Conservation (phyloP, 2,888 invertebrate genomes). For the Drosophila yooni region DNA sequence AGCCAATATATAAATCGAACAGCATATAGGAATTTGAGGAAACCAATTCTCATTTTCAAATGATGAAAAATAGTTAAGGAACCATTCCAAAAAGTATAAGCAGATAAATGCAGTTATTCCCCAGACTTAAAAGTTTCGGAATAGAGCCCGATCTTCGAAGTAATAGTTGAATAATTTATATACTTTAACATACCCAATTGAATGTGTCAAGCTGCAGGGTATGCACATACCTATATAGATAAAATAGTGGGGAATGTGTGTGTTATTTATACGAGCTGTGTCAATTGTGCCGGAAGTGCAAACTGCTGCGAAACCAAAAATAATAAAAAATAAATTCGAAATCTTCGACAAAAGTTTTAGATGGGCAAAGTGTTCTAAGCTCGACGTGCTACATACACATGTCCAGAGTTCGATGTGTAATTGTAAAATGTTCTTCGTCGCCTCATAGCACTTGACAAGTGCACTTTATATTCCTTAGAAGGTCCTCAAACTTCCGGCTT, state of each 20-base stretch:
- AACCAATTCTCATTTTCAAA: no score
- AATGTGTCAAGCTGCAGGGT: background rate
- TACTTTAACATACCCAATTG: background rate
- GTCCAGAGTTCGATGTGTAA: constrained; percentile 55
- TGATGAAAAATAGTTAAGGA: no score
- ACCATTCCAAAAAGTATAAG: no score
- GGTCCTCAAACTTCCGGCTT: background rate
- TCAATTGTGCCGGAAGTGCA: constrained; percentile 61
- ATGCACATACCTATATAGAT: background rate
- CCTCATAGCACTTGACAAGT: constrained; percentile 47
- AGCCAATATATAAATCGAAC: no score
- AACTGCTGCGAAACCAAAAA: constrained; percentile 58
- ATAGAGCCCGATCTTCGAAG: background rate
- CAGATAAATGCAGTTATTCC: background rate
- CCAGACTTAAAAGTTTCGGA: background rate
- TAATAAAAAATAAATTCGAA: constrained; percentile 30
- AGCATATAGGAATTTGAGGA: no score
- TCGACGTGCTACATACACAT: constrained; percentile 8
- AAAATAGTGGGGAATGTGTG: background rate
- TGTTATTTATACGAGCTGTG: constrained; percentile 11
- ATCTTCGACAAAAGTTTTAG: constrained; percentile 46
- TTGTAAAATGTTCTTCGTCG: constrained; percentile 67
- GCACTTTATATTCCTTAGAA: constrained; percentile 65
- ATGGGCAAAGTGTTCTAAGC: constrained; percentile 47
- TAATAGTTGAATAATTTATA: constrained; percentile 21